Conservation (phyloP, 2,113 vertebrate genomes). For the Catharus fuscescens region DNA sequence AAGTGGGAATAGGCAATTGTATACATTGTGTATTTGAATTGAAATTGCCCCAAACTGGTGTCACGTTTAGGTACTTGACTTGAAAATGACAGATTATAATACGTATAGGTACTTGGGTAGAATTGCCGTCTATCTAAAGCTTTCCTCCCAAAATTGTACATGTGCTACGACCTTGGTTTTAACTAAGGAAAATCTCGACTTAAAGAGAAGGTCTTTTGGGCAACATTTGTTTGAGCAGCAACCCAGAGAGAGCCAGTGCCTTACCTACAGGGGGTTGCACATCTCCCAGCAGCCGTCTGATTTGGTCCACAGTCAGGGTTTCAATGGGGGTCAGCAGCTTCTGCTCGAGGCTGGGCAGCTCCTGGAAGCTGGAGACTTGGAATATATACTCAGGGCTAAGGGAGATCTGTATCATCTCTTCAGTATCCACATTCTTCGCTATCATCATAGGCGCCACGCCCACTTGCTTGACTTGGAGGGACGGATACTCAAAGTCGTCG, state of each 20-base stretch:
- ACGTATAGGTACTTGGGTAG: background rate
- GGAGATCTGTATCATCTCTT: constrained; percentile 85
- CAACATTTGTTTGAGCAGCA: background rate
- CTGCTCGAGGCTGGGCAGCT: constrained; percentile 82
- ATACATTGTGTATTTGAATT: background rate
- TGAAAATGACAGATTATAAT: background rate
- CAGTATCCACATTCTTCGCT: constrained; percentile 76
- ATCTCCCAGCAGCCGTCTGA: constrained; percentile 59
- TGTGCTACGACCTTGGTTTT: background rate
- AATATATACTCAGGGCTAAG: constrained; percentile 83
- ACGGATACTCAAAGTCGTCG: constrained; percentile 84
- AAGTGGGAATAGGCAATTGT: background rate
- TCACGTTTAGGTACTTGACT: background rate
- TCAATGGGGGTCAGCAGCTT: constrained; percentile 82
- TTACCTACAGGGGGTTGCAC: constrained; percentile 33
- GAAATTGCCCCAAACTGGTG: background rate
- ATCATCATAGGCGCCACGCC: constrained; percentile 85
- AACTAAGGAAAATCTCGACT: background rate
- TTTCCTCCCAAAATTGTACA: background rate
- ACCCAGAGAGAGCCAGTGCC: background rate
- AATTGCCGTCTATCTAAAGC: background rate
- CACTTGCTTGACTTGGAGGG: constrained; percentile 81
- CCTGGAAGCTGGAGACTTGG: constrained; percentile 83
- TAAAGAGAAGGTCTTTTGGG: background rate
- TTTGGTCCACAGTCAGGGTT: constrained; percentile 75